Conservation (phyloP, 2,797 vertebrate genomes). For the Decapterus maruadsi region DNA sequence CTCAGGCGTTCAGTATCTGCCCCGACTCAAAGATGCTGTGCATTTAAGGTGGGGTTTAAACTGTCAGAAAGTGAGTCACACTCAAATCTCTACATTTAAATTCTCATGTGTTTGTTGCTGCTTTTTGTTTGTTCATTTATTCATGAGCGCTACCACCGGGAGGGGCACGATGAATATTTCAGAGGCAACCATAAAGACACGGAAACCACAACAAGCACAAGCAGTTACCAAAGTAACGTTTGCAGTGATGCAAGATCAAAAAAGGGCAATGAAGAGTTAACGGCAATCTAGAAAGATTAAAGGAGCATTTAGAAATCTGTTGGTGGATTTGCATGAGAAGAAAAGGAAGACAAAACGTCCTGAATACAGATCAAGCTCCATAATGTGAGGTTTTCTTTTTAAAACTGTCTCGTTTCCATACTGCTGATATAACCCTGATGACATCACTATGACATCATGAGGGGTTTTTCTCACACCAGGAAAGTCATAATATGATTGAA, state of each 20-base stretch:
- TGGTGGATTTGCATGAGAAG: constrained; percentile 3
- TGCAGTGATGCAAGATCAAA: constrained; percentile 21
- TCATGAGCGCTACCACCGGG: constrained; percentile 25
- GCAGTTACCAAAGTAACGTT: constrained; percentile 24
- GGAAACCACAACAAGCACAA: constrained; percentile 20
- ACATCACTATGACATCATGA: no score
- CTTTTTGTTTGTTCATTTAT: constrained; percentile 22
- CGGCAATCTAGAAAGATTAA: constrained; percentile 23
- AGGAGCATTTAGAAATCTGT: constrained; percentile 5
- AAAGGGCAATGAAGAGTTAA: constrained; percentile 13
- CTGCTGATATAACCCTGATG: no score
- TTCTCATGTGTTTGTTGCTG: neutral
- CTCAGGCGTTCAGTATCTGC: neutral
- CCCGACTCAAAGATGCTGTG: constrained; percentile 10
- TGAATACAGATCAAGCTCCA: neutral
- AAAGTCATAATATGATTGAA: no score
- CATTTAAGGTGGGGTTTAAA: neutral
- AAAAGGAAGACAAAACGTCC: neutral
- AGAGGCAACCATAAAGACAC: constrained; percentile 5
- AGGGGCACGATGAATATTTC: constrained; percentile 23
- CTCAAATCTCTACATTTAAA: neutral
- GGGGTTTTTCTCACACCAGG: neutral
- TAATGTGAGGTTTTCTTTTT: neutral
- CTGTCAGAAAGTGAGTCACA: neutral
- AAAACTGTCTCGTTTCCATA: neutral